Base-by-base conservation (phyloP, 1,140 invertebrate species). In the Holcopasites calliopsidis region DNA sequence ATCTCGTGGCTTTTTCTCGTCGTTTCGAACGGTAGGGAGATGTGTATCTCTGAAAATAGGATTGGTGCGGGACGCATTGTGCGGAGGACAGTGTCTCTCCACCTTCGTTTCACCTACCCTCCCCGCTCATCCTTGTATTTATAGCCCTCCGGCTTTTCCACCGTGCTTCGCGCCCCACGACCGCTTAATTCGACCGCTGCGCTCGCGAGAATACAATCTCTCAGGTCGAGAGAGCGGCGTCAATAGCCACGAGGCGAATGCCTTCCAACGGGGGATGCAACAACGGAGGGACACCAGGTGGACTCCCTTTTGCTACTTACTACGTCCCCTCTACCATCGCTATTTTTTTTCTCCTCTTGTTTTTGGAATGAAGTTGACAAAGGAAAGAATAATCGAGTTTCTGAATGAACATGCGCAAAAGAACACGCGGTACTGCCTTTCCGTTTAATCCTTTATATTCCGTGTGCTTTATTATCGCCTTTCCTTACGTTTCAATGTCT, bases 1-100 rank as follows among this genome's bases (percentile, higher is more conserved):
- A 7, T 33, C n/a, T 54, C 50, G 28, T 28, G 1, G 31, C 57
- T 72, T 75, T 76, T 55, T 66, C 68, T 65, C 79, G 58, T 75
- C 10, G 16, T 7, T 31, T 18, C 33, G 64, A 79, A 57, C 52
- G 50, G 62, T n/a, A 50, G 77, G 47, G 82, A 87, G 86, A 88
- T 86, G 84, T 68, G 74, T 90, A 89, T 89, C 87, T 86, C 88
- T 80, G 86, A 89, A 90, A 90, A 89, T 90, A 90, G 88, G 87
- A 88, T 87, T 81, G 81, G 81, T 80, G 75, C 68, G 83, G 69
- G 77, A 78, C 80, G 87, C 83, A 89, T 88, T 90, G 86, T 87
- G 73, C 82, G 69, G 82, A 77, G 76, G 77, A 80, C 75, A 79
- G 66, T 72, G 61, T 84, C 75, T 78, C 84, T 82, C 79, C 76